Conservation (phyloP, 2,888 invertebrate species). For the Clistopyga incitator region DNA sequence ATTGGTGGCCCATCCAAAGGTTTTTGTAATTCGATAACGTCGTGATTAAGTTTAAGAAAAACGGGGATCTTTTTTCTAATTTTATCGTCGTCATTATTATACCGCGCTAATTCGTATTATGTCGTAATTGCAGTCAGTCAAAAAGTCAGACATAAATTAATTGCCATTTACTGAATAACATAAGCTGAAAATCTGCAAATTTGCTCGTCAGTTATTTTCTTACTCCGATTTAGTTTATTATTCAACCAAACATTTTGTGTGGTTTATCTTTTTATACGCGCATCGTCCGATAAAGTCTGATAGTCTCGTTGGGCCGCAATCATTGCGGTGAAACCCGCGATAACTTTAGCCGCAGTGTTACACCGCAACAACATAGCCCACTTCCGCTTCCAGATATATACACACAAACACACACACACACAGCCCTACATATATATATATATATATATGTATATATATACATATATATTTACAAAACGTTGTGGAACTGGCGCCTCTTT, state of each 20-base stretch:
- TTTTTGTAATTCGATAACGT: no score
- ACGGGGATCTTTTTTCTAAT: no score
- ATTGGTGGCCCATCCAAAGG: no score
- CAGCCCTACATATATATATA: background rate
- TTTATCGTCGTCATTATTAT: no score
- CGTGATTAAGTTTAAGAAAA: no score
- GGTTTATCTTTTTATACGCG: background rate
- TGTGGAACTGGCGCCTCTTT: conserved; percentile 23
- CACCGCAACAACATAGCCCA: conserved; percentile 22
- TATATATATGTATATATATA: background rate
- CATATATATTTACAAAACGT: background rate
- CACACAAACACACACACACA: background rate
- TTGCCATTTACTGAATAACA: no score
- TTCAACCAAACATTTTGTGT: background rate
- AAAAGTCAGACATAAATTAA: no score
- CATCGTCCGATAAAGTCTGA: background rate
- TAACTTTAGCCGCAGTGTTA: conserved; percentile 12
- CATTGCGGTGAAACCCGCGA: conserved; percentile 11
- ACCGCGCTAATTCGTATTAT: no score
- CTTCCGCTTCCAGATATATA: background rate
- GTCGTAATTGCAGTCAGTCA: no score
- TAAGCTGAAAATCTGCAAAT: no score
- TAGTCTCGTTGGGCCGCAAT: background rate
- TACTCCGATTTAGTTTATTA: background rate
- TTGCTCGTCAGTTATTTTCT: no score